Evolutionary conservation across 2,797 vertebrate genomes (phyloP), one percentile per base, ranked within the genome.

Genomic region (Margarornis squamiger): DNA sequence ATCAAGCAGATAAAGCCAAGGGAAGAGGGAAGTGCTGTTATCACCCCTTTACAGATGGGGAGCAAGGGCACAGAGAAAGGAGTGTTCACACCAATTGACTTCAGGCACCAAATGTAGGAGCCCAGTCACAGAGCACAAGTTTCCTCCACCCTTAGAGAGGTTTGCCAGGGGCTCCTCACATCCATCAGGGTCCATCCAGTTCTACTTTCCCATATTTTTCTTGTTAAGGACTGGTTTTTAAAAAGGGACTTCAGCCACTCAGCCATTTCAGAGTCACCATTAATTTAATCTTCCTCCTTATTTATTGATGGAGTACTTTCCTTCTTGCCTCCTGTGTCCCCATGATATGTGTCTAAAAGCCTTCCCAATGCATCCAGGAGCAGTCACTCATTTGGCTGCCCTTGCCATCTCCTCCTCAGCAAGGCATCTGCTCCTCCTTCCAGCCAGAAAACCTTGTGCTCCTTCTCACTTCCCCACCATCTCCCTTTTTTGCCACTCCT

Each of bases 251-350:
- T 93, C 65, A 78, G 59, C 76, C 41, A 27, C 90, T 88, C 65
- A 77, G 41, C 85, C 86, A n/a, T 86, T 97, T 97, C 92, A 46
- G 93, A 95, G 79, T 83, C 67, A 45, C 97, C 96, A 96, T 97
- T 98, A 96, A 97, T 98, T 97, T 97, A 95, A 95, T 90, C 85
- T 90, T 32, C 91, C 92, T 97, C 95, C 94, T 97, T 97, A 97
- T 97, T 98, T 97, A 97, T 97, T 97, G 95, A 97, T 94, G 78
- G 96, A 92, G 84, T 88, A 95, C 97, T 96, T 97, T 94, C 92
- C 97, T 88, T 85, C 93, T 96, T 95, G 90, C 92, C 95, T 97
- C 95, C 95, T 92, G 92, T 83, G 79, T 96, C 95, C 96, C 90
- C 77, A n/a, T 96, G 93, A 95, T 97, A 36, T 92, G 95, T 91